Base-by-base conservation (phyloP, 2,113 vertebrate genomes). In the Tyto alba region DNA sequence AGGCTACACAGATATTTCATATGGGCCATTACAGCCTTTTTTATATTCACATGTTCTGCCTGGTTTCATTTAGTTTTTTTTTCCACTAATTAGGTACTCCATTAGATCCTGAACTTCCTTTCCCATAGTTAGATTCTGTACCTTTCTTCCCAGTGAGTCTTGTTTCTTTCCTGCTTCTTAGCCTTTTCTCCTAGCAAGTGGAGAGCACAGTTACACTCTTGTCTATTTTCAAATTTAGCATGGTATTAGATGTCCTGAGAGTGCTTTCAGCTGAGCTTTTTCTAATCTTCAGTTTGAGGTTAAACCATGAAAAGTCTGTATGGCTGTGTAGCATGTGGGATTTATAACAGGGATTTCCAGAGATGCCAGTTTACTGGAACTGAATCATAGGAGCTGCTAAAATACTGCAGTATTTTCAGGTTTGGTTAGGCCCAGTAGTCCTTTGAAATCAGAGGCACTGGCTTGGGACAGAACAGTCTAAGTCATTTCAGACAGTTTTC, bases 21-120 rank as follows among this genome's bases (percentile, higher is more conserved):
- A 73, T n/a, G 67, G 79, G 34, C 55, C 69, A 69, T 96, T 95
- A 62, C 20, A 90, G 50, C 13, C 32, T 38, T 88, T 92, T 91
- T 86, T 45, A 63, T 62, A 55, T 86, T 74, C 83, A 48, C 36
- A 21, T 85, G 90, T 45, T 83, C 83, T 93, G 83, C 55, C 50
- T 71, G 52, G 13, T 88, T 91, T 93, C n/a, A 47, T 91, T 88
- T 76, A 83, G 59, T 20, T 88, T 27, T 96, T 27, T 96, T 95
- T 96, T 91, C 81, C 34, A 77, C 62, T 80, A 47, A 38, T 73
- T 76, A 64, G 16, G 57, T 89, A 38, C 29, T 76, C 43, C 53
- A 32, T 14, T 88, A 50, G 34, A 83, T 48, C 67, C 57, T 85
- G n/a, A n/a, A n/a, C n/a, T n/a, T n/a, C n/a, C n/a, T n/a, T n/a